These are phyloP conservation scores for Sphaerophoria rueppellii DNA, from an alignment of 2,888 invertebrate genomes.

Conservation along the genomic window DNA sequence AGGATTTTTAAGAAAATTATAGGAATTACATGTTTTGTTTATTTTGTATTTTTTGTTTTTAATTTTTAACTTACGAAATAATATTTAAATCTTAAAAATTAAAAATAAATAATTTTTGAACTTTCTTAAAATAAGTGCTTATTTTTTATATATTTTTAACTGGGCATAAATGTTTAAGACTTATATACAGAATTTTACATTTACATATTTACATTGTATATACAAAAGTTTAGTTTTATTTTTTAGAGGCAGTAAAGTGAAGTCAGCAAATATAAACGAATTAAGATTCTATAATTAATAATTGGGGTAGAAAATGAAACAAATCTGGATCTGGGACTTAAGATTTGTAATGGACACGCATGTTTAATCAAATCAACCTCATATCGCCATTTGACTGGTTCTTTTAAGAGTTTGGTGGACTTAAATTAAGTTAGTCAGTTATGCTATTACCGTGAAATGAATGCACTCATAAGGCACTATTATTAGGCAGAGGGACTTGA, in stretches of 20 bases:
- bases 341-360: too few relatives aligned
- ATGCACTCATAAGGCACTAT: too few relatives aligned
- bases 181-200: conserved; percentile 30
- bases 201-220: conserved; percentile 38
- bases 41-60: conserved; percentile 10
- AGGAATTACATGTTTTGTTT: conserved; percentile 34
- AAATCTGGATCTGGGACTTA: neutral
- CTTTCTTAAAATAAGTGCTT: neutral
- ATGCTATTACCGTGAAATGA: too few relatives aligned
- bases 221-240: conserved; percentile 24
- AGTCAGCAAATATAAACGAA: conserved; percentile 11
- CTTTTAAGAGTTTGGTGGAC: too few relatives aligned
- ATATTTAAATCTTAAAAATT: conserved; percentile 17
- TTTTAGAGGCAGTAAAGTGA: conserved; percentile 2
- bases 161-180: conserved; percentile 28
- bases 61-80: conserved; percentile 33
- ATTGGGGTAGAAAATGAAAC: neutral
- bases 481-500: too few relatives aligned
- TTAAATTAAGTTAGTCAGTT: too few relatives aligned
- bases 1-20: conserved; percentile 25
- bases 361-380: too few relatives aligned
- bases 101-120: conserved; percentile 1
- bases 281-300: neutral
- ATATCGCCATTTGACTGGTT: too few relatives aligned
- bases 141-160: neutral